Conservation (phyloP, 1,140 invertebrate genomes). For the Drosophila pseudoananassae region DNA sequence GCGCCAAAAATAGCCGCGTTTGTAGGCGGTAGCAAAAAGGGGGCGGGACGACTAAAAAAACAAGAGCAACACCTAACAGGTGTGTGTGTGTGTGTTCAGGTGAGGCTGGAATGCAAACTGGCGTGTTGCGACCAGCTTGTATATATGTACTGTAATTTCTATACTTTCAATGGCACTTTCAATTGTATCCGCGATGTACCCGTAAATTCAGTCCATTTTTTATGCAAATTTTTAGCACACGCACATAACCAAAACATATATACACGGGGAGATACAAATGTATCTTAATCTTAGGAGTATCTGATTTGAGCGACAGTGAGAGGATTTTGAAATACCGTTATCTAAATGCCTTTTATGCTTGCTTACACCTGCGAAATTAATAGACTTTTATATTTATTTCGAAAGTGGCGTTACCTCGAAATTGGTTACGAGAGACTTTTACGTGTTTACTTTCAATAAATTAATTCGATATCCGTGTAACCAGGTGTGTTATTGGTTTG, state of each 20-base stretch:
- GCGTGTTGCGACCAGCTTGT: constrained; percentile 23
- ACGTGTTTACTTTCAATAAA: constrained; percentile 3
- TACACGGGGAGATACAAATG: not conserved
- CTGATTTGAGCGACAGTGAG: not conserved
- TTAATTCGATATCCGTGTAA: constrained; percentile 1
- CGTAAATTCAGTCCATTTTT: constrained; percentile 7
- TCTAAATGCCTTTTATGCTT: constrained; percentile 26
- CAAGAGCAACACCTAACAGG: constrained; percentile 37
- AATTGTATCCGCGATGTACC: not conserved
- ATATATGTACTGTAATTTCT: constrained; percentile 2
- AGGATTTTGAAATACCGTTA: constrained; percentile 22
- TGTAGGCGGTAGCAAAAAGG: constrained; percentile 19
- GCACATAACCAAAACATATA: constrained; percentile 6
- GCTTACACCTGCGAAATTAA: constrained; percentile 22
- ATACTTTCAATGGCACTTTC: constrained; percentile 1
- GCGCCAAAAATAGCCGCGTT: constrained; percentile 52
- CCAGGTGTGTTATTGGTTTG: not conserved
- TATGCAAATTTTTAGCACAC: constrained; percentile 25
- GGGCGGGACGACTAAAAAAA: constrained; percentile 14
- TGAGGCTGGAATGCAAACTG: constrained; percentile 4
- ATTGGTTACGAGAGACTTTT: constrained; percentile 20
- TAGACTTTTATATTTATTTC: constrained; percentile 2
- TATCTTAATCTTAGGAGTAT: constrained; percentile 4
- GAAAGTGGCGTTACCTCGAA: constrained; percentile 29
- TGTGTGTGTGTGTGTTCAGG: constrained; percentile 37